phyloP scores from a whole-genome alignment of 1,140 invertebrate species.

The Anoplophora glabripennis region DNA sequence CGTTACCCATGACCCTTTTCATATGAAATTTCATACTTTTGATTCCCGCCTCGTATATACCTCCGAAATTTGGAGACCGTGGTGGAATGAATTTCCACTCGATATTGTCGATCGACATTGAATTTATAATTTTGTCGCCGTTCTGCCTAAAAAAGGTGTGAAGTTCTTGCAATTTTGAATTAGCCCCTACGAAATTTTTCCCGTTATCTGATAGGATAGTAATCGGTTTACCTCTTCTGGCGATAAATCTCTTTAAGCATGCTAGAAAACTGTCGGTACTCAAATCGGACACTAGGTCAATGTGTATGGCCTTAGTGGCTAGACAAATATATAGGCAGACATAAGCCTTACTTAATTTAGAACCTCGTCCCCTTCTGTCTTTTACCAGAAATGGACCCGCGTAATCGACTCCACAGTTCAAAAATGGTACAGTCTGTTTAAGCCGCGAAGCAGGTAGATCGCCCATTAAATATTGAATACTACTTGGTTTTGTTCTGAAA shows the following conservation, averaged over 20 bases:
- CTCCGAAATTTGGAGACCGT: constrained; percentile 48
- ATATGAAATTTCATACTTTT: constrained; percentile 43
- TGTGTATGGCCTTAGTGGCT: constrained; percentile 47
- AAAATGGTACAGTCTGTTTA: too few species aligned
- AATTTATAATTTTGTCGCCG: not conserved
- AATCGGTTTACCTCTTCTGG: constrained; percentile 35
- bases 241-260: constrained; percentile 45
- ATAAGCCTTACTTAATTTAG: constrained; percentile 35
- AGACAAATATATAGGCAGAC: constrained; percentile 45
- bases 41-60: constrained; percentile 48
- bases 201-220: constrained; percentile 22
- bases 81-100: constrained; percentile 36
- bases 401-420: too few species aligned
- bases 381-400: too few species aligned
- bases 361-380: constrained; percentile 5
- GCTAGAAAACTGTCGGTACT: constrained; percentile 43
- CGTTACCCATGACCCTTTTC: constrained; percentile 6
- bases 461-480: too few species aligned
- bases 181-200: constrained; percentile 26
- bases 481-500: too few species aligned
- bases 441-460: too few species aligned
- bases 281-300: constrained; percentile 45
- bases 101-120: not conserved
- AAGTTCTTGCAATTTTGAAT: constrained; percentile 2
- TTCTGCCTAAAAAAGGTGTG: not conserved